phyloP scores from a whole-genome alignment of 2,888 invertebrate species.

The Periphyllus acericola region DNA sequence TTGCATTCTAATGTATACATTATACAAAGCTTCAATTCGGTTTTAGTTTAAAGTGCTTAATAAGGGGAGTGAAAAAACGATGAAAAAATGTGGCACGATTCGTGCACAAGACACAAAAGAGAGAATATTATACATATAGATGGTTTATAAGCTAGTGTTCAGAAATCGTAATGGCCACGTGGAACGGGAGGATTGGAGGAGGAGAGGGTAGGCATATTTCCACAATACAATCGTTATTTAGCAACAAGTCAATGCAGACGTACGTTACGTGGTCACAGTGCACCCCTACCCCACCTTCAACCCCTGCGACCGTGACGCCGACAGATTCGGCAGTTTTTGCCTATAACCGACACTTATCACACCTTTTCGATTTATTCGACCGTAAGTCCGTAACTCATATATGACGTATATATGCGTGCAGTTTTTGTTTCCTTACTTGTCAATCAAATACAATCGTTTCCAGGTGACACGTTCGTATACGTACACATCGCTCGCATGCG shows the following conservation, averaged over 20 bases:
- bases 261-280: slow-evolving; percentile 32
- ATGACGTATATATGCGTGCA: too few relatives aligned
- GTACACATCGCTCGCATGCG: too few relatives aligned
- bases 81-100: too few relatives aligned
- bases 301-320: too few relatives aligned
- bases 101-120: too few relatives aligned
- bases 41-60: too few relatives aligned
- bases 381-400: background rate
- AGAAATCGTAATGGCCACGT: background rate
- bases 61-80: too few relatives aligned
- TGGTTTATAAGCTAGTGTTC: too few relatives aligned
- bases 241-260: slow-evolving; percentile 45
- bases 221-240: slow-evolving; percentile 57
- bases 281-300: background rate
- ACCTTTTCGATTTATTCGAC: slow-evolving; percentile 46
- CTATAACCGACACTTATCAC: slow-evolving; percentile 31
- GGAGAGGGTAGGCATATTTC: background rate
- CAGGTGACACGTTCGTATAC: slow-evolving; percentile 11
- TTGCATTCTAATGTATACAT: too few relatives aligned
- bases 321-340: slow-evolving; percentile 24
- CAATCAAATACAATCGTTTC: slow-evolving; percentile 51
- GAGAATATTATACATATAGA: too few relatives aligned
- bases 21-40: too few relatives aligned
- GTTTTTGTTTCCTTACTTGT: slow-evolving; percentile 40
- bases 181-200: too few relatives aligned